These are phyloP conservation scores for Micropterix aruncella DNA, from an alignment of 2,888 invertebrate genomes.

Conservation along the genomic window DNA sequence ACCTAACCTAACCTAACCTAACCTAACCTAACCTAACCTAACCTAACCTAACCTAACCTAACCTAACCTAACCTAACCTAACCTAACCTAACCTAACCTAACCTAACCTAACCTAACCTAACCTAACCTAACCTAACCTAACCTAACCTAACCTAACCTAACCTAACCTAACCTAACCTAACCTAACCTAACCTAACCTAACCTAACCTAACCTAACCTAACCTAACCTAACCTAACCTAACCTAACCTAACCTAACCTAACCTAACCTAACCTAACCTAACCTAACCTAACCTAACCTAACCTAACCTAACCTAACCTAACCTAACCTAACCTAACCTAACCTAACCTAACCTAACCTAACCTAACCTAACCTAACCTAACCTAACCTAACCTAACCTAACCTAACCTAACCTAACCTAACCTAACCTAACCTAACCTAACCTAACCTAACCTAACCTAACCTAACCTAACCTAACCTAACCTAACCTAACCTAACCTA, in stretches of 20 bases:
- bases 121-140: too few species aligned
- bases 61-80: conserved; percentile 5
- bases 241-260: conserved; percentile 9
- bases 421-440: conserved; percentile 12
- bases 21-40: conserved; percentile 3
- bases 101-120: conserved; percentile 8
- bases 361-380: conserved; percentile 7
- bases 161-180: conserved; percentile 9
- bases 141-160: conserved; percentile 9
- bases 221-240: conserved; percentile 8
- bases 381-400: conserved; percentile 12
- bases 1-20: conserved; percentile 8
- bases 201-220: conserved; percentile 10
- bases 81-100: conserved; percentile 9
- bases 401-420: conserved; percentile 12
- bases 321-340: conserved; percentile 8
- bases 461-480: conserved; percentile 12
- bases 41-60: conserved; percentile 5
- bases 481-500: conserved; percentile 12
- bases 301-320: conserved; percentile 8
- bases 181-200: conserved; percentile 1
- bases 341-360: conserved; percentile 7
- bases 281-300: conserved; percentile 10
- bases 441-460: conserved; percentile 11
- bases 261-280: conserved; percentile 11